Conservation (phyloP, 2,888 invertebrate species). For the Ochropacha duplaris region DNA sequence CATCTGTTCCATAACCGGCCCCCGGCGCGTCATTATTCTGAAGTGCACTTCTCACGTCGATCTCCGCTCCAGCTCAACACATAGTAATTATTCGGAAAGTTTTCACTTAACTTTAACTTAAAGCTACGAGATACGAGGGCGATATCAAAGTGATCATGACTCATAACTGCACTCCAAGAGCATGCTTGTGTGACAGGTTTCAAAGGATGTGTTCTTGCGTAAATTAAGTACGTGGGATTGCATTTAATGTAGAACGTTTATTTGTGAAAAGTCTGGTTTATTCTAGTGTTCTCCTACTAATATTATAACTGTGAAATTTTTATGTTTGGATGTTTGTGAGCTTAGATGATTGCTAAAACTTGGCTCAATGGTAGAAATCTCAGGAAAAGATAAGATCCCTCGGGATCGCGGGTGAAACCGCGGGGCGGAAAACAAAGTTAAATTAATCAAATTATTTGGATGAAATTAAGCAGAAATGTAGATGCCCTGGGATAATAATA, state of each 20-base stretch:
- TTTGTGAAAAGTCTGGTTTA: too few species aligned
- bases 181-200: neutral
- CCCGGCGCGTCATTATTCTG: slow-evolving; percentile 62
- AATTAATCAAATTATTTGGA: too few species aligned
- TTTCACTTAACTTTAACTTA: slow-evolving; percentile 65
- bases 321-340: too few species aligned
- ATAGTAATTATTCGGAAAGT: slow-evolving; percentile 76
- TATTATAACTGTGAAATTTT: too few species aligned
- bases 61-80: slow-evolving; percentile 51
- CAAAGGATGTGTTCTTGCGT: neutral
- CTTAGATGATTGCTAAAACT: too few species aligned
- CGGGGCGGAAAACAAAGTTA: too few species aligned
- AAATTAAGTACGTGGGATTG: neutral
- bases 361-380: too few species aligned
- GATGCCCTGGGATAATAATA: too few species aligned
- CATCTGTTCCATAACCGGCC: slow-evolving; percentile 14
- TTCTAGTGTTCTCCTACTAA: too few species aligned
- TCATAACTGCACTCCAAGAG: neutral
- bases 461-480: too few species aligned
- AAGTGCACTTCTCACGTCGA: slow-evolving; percentile 63
- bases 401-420: too few species aligned
- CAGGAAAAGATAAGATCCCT: too few species aligned
- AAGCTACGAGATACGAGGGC: slow-evolving; percentile 33
- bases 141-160: slow-evolving; percentile 56
- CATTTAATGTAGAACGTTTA: neutral